phyloP scores from a whole-genome alignment of 2,113 vertebrate genomes.

The Triplophysa tibetana region DNA sequence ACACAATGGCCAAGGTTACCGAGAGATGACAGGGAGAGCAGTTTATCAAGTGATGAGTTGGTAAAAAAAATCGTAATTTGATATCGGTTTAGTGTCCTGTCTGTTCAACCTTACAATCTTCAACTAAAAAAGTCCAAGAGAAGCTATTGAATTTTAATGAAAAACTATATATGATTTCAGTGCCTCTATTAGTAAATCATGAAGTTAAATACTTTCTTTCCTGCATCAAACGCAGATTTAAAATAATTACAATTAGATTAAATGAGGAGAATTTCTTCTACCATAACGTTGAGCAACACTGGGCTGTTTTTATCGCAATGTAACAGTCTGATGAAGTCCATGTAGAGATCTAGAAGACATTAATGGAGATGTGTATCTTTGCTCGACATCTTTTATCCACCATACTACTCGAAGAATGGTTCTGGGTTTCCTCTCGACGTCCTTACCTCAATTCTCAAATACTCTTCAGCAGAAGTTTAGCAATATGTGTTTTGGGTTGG shows the following conservation, averaged over 20 bases:
- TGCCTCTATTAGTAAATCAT: not conserved
- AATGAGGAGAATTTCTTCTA: not conserved
- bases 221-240: not conserved
- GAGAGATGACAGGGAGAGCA: not conserved
- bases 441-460: not conserved
- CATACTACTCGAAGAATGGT: constrained; percentile 6
- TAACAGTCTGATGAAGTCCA: not conserved
- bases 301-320: not conserved
- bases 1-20: not conserved
- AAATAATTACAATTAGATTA: not conserved
- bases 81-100: not conserved
- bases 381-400: constrained; percentile 8
- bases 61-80: not conserved
- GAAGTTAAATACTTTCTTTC: not conserved
- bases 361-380: not conserved
- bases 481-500: not conserved
- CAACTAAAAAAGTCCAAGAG: not conserved
- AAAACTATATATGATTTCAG: not conserved
- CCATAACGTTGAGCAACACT: not conserved
- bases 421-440: not conserved
- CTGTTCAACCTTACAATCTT: not conserved
- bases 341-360: constrained; percentile 2
- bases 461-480: not conserved
- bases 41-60: not conserved
- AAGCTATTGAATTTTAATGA: not conserved